phyloP scores from a whole-genome alignment of 2,113 vertebrate species.

The Heteronetta atricapilla region DNA sequence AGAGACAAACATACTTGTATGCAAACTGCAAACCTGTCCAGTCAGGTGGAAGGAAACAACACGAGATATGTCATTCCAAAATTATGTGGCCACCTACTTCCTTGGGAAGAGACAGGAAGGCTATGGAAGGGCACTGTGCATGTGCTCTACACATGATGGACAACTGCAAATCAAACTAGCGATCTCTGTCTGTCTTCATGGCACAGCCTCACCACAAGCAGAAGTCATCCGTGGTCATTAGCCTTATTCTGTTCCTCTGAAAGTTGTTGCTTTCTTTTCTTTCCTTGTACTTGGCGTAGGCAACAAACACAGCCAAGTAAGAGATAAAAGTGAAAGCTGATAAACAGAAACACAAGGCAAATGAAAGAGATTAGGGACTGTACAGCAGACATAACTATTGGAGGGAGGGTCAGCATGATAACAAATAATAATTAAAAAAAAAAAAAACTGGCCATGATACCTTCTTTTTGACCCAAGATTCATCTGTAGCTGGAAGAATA shows the following conservation, averaged over 20 bases:
- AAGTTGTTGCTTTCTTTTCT: neutral
- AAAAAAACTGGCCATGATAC: neutral
- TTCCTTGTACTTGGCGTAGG: neutral
- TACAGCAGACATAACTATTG: neutral
- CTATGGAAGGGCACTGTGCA: neutral
- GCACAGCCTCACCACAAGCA: neutral
- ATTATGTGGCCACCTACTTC: neutral
- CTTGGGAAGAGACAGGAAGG: neutral
- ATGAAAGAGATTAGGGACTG: neutral
- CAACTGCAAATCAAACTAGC: neutral
- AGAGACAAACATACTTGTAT: neutral
- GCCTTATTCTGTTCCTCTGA: neutral
- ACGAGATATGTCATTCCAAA: too few relatives aligned
- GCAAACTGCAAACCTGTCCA: neutral
- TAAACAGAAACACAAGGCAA: constrained; percentile 10
- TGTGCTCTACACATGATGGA: neutral
- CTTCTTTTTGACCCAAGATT: neutral
- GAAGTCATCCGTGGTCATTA: neutral
- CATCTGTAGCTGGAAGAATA: neutral
- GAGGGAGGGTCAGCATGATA: neutral
- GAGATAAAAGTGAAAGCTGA: constrained; percentile 30
- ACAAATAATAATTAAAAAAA: neutral
- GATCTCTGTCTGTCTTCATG: neutral
- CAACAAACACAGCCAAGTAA: neutral
- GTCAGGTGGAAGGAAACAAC: neutral